Conservation (phyloP, 1,140 invertebrate genomes). For the Meteorus sp. region DNA sequence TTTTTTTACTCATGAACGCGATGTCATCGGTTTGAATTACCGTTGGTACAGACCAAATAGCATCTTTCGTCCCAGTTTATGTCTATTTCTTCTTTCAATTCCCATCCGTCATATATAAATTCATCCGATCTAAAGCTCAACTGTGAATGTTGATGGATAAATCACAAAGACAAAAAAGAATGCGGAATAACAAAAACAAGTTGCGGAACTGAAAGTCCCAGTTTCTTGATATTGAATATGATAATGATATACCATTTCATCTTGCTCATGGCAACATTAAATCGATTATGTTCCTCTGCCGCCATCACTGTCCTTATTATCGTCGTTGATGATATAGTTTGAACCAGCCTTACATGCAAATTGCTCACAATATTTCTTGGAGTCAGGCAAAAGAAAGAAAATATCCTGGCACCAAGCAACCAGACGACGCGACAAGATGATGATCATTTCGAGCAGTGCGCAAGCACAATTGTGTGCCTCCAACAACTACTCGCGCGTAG, state of each 20-base stretch:
- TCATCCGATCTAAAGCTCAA: background rate
- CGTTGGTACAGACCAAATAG: constrained; percentile 28
- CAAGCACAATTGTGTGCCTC: too few species aligned
- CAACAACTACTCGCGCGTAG: background rate
- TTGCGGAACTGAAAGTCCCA: too few species aligned
- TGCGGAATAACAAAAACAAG: too few species aligned
- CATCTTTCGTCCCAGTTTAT: background rate
- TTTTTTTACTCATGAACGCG: constrained; percentile 9
- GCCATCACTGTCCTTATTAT: too few species aligned
- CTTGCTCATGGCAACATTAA: constrained; percentile 10
- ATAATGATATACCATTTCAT: constrained; percentile 3
- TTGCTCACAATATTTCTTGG: background rate
- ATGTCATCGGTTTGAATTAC: constrained; percentile 40
- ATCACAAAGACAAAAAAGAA: too few species aligned
- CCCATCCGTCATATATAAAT: background rate
- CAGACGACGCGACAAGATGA: constrained; percentile 12
- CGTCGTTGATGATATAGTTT: constrained; percentile 9
- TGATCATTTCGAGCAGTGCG: background rate
- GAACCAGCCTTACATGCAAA: background rate
- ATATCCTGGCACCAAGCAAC: background rate
- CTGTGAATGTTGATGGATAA: too few species aligned
- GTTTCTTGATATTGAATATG: constrained; percentile 1
- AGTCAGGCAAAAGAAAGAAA: too few species aligned
- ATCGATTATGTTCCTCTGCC: too few species aligned
- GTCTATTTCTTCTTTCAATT: background rate